phyloP scores from a whole-genome alignment of 92 coral and sea anemone species.

The Phenganax subtilis region DNA sequence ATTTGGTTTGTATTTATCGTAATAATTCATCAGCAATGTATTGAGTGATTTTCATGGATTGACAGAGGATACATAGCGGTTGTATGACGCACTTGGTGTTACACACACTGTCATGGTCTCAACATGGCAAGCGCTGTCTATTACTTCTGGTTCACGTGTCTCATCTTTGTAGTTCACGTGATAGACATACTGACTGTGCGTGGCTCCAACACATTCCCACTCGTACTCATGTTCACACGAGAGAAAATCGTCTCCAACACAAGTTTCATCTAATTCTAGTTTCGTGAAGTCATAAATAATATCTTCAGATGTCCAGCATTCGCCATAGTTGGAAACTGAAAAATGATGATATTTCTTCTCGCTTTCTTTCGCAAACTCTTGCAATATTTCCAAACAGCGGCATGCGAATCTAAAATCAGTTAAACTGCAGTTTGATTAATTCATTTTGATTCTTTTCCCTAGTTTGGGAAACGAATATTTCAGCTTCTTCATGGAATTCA shows the following conservation, averaged over 20 bases:
- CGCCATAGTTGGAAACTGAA: slow-evolving; percentile 15
- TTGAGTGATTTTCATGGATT: background rate
- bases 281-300: background rate
- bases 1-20: background rate
- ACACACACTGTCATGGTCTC: slow-evolving; percentile 17
- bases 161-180: background rate
- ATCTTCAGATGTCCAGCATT: slow-evolving; percentile 23
- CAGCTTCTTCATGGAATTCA: background rate
- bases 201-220: slow-evolving; percentile 9
- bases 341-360: slow-evolving; percentile 17
- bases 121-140: background rate
- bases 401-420: slow-evolving; percentile 9
- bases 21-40: background rate
- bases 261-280: slow-evolving; percentile 4
- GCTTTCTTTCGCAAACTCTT: background rate
- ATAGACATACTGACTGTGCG: slow-evolving; percentile 17
- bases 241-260: slow-evolving; percentile 21
- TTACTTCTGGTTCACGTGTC: background rate
- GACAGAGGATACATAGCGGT: background rate
- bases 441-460: background rate
- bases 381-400: slow-evolving; percentile 16
- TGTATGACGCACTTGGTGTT: background rate
- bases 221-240: background rate
- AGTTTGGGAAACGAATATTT: background rate
- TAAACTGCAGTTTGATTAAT: background rate